Conservation (phyloP, 2,888 invertebrate genomes). For the Trichopoda pennipes region DNA sequence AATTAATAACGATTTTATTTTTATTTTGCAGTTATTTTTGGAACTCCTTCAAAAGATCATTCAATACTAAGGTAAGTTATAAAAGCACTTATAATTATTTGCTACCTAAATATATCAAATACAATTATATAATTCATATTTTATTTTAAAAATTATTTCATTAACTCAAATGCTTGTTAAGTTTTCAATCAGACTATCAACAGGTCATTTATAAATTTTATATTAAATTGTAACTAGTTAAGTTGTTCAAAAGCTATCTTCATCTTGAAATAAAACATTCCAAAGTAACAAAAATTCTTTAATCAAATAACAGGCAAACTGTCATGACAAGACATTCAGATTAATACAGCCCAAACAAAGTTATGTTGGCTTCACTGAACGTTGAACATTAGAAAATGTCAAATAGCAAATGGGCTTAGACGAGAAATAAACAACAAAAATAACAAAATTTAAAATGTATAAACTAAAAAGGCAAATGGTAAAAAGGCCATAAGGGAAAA, state of each 20-base stretch:
- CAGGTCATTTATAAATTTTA: slow-evolving; percentile 35
- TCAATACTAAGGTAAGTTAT: too few species aligned
- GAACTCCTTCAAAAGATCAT: too few species aligned
- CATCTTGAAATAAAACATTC: slow-evolving; percentile 33
- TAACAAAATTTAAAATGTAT: slow-evolving; percentile 11
- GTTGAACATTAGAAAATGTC: slow-evolving; percentile 63
- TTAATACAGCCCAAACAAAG: slow-evolving; percentile 33
- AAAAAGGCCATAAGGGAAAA: slow-evolving; percentile 55
- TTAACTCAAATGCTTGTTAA: slow-evolving; percentile 25
- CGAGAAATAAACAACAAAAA: slow-evolving; percentile 13
- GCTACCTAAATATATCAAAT: too few species aligned
- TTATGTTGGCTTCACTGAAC: slow-evolving; percentile 41
- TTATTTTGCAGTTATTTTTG: too few species aligned
- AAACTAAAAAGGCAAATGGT: slow-evolving; percentile 43
- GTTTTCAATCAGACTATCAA: too few species aligned
- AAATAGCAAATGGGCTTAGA: slow-evolving; percentile 43
- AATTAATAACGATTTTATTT: too few species aligned
- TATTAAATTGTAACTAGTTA: slow-evolving; percentile 27
- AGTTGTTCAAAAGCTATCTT: slow-evolving; percentile 49
- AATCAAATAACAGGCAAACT: slow-evolving; percentile 61
- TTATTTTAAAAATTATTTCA: slow-evolving; percentile 11
- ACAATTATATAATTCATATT: neutral
- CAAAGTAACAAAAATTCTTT: slow-evolving; percentile 40
- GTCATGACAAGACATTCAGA: slow-evolving; percentile 49
- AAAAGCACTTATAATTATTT: too few species aligned